Base-by-base conservation (phyloP, 2,888 invertebrate genomes). In the Eilema griseolum region DNA sequence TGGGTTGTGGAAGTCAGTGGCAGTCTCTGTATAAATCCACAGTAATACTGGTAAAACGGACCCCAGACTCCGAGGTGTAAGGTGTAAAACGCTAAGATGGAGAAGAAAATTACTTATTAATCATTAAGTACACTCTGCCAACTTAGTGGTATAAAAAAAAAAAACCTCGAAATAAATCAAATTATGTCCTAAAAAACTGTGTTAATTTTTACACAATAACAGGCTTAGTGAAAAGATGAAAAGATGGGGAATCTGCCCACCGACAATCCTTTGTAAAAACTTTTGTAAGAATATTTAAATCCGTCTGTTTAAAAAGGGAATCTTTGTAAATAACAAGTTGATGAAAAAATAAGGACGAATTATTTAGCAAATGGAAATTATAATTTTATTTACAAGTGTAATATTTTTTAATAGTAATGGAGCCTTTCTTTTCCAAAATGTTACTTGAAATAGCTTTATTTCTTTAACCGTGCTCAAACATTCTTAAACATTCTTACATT, bases 221-320 rank as follows among this genome's bases (percentile, higher is more conserved):
- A 11, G 41, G 26, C 20, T 20, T 20, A 16, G 8, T 16, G 41
- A 62, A 62, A 20, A 41, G 11, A 62, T 20, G n/a, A n/a, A n/a
- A n/a, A n/a, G n/a, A n/a, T n/a, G n/a, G n/a, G n/a, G n/a, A n/a
- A n/a, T n/a, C n/a, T 41, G 16, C 11, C 16, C 24, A 20, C 14
- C 14, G 11, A 26, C 20, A 62, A 26, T 41, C 62, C 26, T 62
- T 41, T 62, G 37, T 24, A 16, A 37, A 62, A 62, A 62, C 24
- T 62, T 37, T 62, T 24, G 24, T 20, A 20, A 62, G 41, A 20
- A 62, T 41, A 41, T 26, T 62, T 26, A 26, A 62, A 41, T 62
- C 41, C 20, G 11, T 11, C 41, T 52, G 52, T 52, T 52, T 52
- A n/a, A 52, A n/a, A 12, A 24, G 26, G 41, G 4, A 26, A 26